Percentiles rank a stretch among this genome's conserved stretches.
Evolutionary conservation across 2,888 invertebrate genomes (phyloP).

Genomic region (Spisula subtruncata): DNA sequence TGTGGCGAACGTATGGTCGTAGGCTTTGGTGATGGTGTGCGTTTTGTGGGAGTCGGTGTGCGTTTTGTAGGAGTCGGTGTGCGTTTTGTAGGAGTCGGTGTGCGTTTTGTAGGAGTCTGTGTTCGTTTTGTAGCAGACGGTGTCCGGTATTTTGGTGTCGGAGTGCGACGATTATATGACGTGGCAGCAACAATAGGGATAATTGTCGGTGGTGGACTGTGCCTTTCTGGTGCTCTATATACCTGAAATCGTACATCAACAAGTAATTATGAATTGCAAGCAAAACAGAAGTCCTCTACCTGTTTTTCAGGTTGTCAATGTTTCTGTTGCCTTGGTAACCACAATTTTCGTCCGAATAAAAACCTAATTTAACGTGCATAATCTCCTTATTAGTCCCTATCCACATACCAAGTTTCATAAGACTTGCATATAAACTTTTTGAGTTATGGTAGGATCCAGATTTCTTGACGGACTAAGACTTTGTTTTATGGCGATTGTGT

Average conservation of each 20-base stretch:
- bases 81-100: neutral
- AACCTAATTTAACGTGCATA: no score
- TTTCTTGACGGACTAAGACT: no score
- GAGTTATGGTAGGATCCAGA: no score
- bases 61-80: neutral
- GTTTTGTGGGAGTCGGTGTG: neutral
- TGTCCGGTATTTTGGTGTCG: neutral
- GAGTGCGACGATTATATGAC: neutral
- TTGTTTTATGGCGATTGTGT: no score
- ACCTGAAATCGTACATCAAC: neutral
- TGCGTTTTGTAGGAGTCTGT: constrained; percentile 4
- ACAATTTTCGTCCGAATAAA: no score
- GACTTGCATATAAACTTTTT: no score
- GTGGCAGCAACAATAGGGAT: neutral
- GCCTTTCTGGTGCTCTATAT: neutral
- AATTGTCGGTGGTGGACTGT: neutral
- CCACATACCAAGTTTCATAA: no score
- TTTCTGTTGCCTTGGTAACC: no score
- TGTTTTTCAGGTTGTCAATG: no score
- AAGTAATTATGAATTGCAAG: no score
- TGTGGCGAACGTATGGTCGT: neutral
- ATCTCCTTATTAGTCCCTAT: no score
- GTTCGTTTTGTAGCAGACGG: neutral
- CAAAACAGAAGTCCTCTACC: no score
- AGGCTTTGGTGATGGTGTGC: neutral